Evolutionary conservation across 1,140 invertebrate genomes (phyloP), one percentile per base, ranked within the genome.

Genomic region (Scaptomyza montana): DNA sequence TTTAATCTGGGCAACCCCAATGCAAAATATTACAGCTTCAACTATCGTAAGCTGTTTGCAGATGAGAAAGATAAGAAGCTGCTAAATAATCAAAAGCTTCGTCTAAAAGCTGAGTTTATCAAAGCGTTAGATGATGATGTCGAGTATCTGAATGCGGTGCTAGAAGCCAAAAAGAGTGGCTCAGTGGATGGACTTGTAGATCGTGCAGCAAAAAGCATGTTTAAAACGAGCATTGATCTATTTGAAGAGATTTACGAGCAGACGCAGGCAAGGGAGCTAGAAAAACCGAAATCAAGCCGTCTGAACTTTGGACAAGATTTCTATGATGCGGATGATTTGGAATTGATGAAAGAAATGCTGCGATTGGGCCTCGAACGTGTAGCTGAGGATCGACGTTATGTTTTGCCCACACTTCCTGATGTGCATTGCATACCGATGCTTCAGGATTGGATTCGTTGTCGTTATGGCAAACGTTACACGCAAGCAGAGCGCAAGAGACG

Each of bases 401-500:
- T 90, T 0, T 9, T 90, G 33, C 80, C 89, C 54, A 74, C 82
- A 2, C 39, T 90, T 43, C 89, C 89, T 0, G 25, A 89, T 33
- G 89, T 78, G 2, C 71, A 90, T 5, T n/a, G 16, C 0, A 59
- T 74, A 6, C 87, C 87, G 0, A 53, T 85, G 9, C 74, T 90
- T 3, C 47, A 72, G 9, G 78, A 90, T 19, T 90, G 89, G 89
- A 85, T 90, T 6, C 53, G 72, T 5, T 16, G 45, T 3, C 77
- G 89, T 0, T 90, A 89, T 51, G 84, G 84, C 8, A 74, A 85
- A 10, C 74, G 47, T 0, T 90, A 78, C 46, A 73, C 74, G 0
- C 25, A 50, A 4, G 12, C n/a, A 0, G 72, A 90, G 2, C 49
- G 54, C 6, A 10, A 30, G 6, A 41, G 30, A 2, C 62, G 28